Evolutionary conservation across 2,113 vertebrate genomes (phyloP).

Genomic region (Nibea coibor): DNA sequence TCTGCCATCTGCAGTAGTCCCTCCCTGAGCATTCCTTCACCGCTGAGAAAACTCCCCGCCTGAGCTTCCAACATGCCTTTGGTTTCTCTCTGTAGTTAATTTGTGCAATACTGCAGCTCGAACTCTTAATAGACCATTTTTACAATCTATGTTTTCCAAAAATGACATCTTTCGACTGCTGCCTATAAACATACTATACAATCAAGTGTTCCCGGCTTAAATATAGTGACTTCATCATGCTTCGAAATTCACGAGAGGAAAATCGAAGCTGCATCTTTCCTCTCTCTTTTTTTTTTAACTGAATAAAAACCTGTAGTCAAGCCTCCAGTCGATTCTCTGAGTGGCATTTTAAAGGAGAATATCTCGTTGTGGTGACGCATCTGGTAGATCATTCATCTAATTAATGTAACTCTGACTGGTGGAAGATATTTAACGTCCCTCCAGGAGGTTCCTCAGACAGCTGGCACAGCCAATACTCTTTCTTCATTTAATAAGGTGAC

Average conservation of each 20-base stretch:
- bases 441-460: constrained; percentile 48
- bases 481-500: constrained; percentile 52
- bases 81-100: constrained; percentile 74
- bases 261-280: constrained; percentile 24
- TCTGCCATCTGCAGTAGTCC: constrained; percentile 80
- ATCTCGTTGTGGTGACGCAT: constrained; percentile 43
- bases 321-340: constrained; percentile 9
- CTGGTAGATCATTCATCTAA: constrained; percentile 59
- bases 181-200: constrained; percentile 65
- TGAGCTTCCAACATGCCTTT: constrained; percentile 80
- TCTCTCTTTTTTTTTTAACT: constrained; percentile 6
- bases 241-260: constrained; percentile 29
- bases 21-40: constrained; percentile 86
- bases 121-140: constrained; percentile 66
- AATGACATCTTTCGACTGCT: constrained; percentile 41
- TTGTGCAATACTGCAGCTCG: constrained; percentile 59
- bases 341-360: constrained; percentile 18
- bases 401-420: constrained; percentile 32
- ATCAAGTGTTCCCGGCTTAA: constrained; percentile 60
- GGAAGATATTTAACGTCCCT: constrained; percentile 45
- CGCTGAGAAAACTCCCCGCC: constrained; percentile 83
- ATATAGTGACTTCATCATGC: constrained; percentile 35
- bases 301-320: constrained; percentile 6
- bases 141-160: constrained; percentile 57
- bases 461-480: constrained; percentile 31